Evolutionary conservation across 2,113 vertebrate species (phyloP).

Genomic region (Murina feae): DNA sequence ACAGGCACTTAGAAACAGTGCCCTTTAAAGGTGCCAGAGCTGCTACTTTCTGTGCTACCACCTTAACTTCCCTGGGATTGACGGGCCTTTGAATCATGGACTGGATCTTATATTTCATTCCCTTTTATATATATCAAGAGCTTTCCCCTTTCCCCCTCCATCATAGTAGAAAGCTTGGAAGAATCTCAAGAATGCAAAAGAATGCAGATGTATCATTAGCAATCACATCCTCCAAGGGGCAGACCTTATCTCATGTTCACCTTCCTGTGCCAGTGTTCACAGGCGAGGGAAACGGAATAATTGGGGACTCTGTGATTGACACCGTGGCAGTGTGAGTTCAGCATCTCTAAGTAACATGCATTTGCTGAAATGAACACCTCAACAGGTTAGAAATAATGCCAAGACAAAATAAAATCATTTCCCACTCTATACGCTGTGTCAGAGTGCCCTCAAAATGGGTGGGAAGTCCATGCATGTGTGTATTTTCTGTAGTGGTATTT

Average conservation of each 20-base stretch:
- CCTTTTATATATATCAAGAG: background rate
- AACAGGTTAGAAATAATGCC: background rate
- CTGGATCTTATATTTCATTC: background rate
- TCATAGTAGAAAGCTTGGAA: background rate
- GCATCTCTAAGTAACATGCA: background rate
- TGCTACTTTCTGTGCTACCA: too few relatives aligned
- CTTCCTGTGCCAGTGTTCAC: background rate
- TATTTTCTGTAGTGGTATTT: background rate
- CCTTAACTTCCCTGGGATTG: too few relatives aligned
- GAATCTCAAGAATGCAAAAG: background rate
- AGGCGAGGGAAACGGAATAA: background rate
- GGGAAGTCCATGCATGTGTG: background rate
- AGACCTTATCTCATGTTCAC: background rate
- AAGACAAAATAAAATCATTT: background rate
- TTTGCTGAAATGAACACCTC: background rate
- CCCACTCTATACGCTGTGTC: background rate
- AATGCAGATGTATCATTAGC: background rate
- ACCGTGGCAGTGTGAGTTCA: background rate
- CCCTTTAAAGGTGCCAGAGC: too few relatives aligned
- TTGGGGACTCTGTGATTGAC: background rate
- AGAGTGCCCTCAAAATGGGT: background rate
- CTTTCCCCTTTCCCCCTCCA: background rate
- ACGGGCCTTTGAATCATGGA: background rate
- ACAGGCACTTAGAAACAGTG: too few relatives aligned
- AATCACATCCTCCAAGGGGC: background rate